Evolutionary conservation across 1,140 invertebrate genomes (phyloP).

Genomic region (Orchesella cincta): DNA sequence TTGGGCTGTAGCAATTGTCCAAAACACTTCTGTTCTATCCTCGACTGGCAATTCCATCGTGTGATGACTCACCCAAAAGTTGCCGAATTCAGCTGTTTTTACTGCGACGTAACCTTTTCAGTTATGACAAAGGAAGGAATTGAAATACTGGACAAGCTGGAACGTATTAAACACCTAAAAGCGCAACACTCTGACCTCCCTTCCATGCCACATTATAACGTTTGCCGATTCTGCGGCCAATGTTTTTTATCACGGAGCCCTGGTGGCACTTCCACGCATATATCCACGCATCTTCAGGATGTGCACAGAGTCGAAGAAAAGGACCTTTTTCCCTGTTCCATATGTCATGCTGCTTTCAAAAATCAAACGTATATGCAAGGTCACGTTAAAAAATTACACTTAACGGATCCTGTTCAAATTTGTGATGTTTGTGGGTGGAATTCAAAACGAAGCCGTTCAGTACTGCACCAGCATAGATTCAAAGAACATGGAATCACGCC

Average conservation of each 20-base stretch:
- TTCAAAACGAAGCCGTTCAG: neutral
- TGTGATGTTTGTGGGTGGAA: neutral
- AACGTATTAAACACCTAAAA: neutral
- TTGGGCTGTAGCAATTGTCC: neutral
- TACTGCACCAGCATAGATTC: neutral
- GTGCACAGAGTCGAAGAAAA: neutral
- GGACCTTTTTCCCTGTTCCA: neutral
- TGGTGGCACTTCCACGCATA: neutral
- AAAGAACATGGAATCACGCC: neutral
- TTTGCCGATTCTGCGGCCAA: neutral
- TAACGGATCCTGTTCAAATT: neutral
- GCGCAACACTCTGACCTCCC: neutral
- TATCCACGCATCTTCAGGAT: no score
- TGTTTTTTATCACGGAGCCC: neutral
- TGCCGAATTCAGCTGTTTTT: neutral
- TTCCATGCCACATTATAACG: neutral
- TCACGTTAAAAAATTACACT: neutral
- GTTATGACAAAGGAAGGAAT: neutral
- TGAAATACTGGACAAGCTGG: neutral
- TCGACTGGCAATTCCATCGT: neutral
- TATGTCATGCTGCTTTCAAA: neutral
- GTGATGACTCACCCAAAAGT: neutral
- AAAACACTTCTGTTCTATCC: neutral
- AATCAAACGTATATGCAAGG: neutral
- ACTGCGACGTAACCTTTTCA: neutral